Evolutionary conservation across 2,113 vertebrate genomes (phyloP).

Genomic region (Coreoperca whiteheadi): DNA sequence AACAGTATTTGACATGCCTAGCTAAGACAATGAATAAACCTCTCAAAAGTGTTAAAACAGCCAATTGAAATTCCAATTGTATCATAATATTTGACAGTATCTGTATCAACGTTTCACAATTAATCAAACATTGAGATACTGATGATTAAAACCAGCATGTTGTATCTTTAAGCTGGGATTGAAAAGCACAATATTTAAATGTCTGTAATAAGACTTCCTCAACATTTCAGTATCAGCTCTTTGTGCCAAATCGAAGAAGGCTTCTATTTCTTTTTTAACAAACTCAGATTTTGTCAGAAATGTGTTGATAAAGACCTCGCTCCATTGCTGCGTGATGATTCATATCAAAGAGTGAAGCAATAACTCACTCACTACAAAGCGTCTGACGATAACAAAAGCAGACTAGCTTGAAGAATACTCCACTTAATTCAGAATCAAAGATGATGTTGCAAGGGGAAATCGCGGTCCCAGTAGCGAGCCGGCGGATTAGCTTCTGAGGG

Average conservation of each 20-base stretch:
- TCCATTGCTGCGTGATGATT: neutral
- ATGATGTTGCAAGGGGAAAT: slow-evolving; percentile 19
- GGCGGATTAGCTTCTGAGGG: slow-evolving; percentile 42
- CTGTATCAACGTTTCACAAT: no score
- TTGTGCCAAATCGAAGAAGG: neutral
- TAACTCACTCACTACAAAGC: slow-evolving; percentile 5
- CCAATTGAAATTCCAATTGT: neutral
- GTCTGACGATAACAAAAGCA: slow-evolving; percentile 36
- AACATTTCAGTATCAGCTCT: neutral
- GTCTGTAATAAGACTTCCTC: neutral
- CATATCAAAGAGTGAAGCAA: slow-evolving; percentile 15
- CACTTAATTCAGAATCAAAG: slow-evolving; percentile 39
- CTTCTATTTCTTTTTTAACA: neutral
- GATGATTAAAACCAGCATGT: neutral
- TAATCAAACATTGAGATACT: no score
- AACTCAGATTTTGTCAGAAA: neutral
- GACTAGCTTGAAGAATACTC: slow-evolving; percentile 30
- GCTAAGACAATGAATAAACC: no score
- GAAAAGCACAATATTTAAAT: neutral
- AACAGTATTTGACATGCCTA: no score
- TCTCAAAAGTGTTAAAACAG: no score
- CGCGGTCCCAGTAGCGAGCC: neutral
- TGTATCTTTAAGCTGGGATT: neutral
- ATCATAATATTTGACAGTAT: neutral
- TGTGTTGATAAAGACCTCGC: neutral